These are phyloP conservation scores for Lepidocyrtinus sp. DNA, from an alignment of 2,888 invertebrate species.

Conservation along the genomic window DNA sequence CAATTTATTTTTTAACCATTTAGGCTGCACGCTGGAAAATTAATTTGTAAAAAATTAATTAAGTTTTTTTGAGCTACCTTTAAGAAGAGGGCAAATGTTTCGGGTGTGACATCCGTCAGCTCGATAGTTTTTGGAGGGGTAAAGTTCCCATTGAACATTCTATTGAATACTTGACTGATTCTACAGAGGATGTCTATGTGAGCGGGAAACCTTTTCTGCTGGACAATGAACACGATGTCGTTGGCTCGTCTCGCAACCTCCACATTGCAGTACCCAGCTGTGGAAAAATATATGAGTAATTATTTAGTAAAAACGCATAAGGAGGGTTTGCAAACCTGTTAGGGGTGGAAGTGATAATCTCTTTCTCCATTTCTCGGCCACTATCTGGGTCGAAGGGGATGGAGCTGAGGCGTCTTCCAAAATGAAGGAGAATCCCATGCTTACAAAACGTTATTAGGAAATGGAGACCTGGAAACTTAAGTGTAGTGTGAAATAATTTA, in stretches of 20 bases:
- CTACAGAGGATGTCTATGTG: background rate
- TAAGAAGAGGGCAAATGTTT: constrained; percentile 21
- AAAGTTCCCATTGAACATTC: constrained; percentile 18
- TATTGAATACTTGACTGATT: constrained; percentile 5
- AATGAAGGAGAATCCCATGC: no score
- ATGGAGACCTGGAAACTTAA: no score
- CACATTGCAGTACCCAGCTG: background rate
- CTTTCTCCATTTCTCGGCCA: no score
- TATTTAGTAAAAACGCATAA: background rate
- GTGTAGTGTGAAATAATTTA: no score
- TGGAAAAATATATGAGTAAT: background rate
- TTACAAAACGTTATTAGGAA: no score
- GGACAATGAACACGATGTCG: constrained; percentile 1
- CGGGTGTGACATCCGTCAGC: background rate
- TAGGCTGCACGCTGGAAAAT: background rate
- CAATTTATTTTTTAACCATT: background rate
- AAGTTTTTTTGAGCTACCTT: background rate
- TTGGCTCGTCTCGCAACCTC: background rate
- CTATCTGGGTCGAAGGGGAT: background rate
- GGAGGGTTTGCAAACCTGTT: no score
- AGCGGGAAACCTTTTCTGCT: background rate
- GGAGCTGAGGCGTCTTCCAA: background rate
- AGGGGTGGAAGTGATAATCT: no score
- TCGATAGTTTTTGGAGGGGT: background rate
- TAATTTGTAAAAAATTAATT: background rate